Evolutionary conservation across 2,888 invertebrate genomes (phyloP).

Genomic region (Erpobdella octoculata): DNA sequence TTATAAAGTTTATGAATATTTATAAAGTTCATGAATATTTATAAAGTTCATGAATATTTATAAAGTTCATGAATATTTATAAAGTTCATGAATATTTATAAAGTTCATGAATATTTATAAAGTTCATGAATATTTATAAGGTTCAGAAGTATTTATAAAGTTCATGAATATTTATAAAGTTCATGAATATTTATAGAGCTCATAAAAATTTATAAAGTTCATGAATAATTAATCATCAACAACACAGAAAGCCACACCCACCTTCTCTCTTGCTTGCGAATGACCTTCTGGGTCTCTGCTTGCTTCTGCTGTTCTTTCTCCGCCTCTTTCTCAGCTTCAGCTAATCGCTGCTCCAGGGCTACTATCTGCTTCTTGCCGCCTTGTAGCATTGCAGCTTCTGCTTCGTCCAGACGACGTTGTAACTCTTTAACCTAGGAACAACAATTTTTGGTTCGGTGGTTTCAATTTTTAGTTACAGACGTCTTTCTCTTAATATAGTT

Average conservation of each 20-base stretch:
- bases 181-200: background rate
- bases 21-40: background rate
- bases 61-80: background rate
- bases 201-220: background rate
- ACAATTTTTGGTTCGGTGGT: background rate
- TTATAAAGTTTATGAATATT: too few relatives aligned
- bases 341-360: constrained; percentile 73
- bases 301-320: constrained; percentile 96
- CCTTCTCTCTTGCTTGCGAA: constrained; percentile 29
- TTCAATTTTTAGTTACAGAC: background rate
- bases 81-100: background rate
- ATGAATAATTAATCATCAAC: background rate
- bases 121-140: background rate
- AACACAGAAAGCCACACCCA: background rate
- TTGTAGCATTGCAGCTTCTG: constrained; percentile 92
- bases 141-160: background rate
- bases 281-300: constrained; percentile 61
- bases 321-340: constrained; percentile 64
- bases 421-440: constrained; percentile 85
- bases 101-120: background rate
- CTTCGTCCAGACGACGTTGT: constrained; percentile 82
- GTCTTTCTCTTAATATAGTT: background rate
- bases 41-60: background rate
- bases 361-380: constrained; percentile 90
- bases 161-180: background rate